These are phyloP conservation scores for Eulemur albifrons DNA, from an alignment of 2,797 vertebrate genomes.

Conservation along the genomic window DNA sequence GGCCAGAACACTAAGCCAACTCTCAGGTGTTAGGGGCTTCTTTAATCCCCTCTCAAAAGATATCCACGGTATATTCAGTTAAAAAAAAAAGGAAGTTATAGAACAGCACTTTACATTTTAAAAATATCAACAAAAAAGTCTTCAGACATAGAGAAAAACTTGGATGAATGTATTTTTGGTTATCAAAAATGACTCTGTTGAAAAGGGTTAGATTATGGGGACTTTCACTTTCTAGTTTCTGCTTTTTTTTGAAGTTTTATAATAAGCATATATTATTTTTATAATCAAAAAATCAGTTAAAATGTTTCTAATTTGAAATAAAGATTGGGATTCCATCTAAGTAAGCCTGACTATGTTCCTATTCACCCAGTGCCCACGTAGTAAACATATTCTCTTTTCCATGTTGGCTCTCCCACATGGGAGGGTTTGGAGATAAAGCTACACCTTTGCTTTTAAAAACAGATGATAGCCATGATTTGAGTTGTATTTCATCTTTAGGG, in stretches of 20 bases:
- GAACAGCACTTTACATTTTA: background rate
- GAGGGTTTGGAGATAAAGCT: background rate
- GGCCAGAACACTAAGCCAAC: background rate
- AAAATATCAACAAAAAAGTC: background rate
- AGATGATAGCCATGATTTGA: background rate
- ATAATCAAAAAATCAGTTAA: background rate
- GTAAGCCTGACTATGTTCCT: background rate
- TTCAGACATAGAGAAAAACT: background rate
- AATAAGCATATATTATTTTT: background rate
- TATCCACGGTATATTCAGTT: background rate
- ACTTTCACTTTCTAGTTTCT: background rate
- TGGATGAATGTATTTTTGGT: background rate
- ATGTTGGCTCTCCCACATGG: background rate
- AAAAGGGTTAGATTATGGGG: background rate
- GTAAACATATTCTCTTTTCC: background rate
- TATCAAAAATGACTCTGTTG: background rate
- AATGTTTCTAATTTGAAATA: background rate
- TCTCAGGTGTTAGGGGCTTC: background rate
- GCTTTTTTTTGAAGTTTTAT: background rate
- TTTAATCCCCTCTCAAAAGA: background rate
- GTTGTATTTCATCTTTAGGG: background rate
- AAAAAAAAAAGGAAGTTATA: background rate
- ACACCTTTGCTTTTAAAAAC: background rate
- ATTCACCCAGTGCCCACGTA: background rate
- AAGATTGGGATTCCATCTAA: background rate